These are phyloP conservation scores for Ophraella communa DNA, from an alignment of 2,888 invertebrate species.

Conservation along the genomic window DNA sequence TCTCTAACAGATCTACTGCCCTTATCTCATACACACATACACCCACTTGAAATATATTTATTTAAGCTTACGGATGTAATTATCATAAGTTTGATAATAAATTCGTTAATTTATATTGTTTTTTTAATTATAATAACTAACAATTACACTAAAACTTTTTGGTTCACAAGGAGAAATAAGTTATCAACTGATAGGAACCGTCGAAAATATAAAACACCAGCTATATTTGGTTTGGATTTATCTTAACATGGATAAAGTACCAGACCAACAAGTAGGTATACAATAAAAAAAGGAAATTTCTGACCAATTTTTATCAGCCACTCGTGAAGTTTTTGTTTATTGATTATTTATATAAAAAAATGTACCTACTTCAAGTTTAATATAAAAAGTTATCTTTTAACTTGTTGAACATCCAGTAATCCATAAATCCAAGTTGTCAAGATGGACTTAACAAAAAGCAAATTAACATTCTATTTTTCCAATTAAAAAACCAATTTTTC, in stretches of 20 bases:
- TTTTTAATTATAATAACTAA: constrained; percentile 26
- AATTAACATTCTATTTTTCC: too few species aligned
- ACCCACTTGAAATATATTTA: constrained; percentile 1
- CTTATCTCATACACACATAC: constrained; percentile 40
- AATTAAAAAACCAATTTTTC: too few species aligned
- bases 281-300: constrained; percentile 10
- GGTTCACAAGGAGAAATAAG: constrained; percentile 22
- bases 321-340: too few species aligned
- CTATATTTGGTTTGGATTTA: background rate
- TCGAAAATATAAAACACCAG: constrained; percentile 11
- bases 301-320: too few species aligned
- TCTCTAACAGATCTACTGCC: constrained; percentile 6
- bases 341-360: too few species aligned
- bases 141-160: constrained; percentile 19
- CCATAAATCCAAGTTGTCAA: too few species aligned
- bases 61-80: constrained; percentile 35
- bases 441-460: too few species aligned
- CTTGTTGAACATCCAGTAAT: too few species aligned
- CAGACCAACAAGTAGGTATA: background rate
- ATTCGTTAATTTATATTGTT: constrained; percentile 34
- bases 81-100: constrained; percentile 38
- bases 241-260: background rate
- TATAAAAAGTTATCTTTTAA: too few species aligned
- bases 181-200: constrained; percentile 19
- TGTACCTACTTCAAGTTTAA: too few species aligned